Percentiles rank a stretch among this genome's conserved stretches.
Evolutionary conservation across 2,797 vertebrate genomes (phyloP).

Genomic region (Brachyalestes nurse): DNA sequence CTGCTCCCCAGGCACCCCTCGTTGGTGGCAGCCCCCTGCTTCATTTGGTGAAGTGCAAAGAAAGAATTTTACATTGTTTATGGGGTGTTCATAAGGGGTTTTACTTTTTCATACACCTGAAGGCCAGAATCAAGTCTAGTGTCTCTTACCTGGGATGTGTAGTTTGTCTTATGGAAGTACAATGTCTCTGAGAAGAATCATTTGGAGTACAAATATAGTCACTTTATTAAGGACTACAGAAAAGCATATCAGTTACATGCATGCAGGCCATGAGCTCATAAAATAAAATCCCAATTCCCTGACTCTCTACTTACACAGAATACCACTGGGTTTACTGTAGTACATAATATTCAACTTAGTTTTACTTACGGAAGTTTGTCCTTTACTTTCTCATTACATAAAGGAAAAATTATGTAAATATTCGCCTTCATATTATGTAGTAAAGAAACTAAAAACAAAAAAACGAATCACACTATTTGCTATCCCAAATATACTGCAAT

Average conservation of each 20-base stretch:
- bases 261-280: slow-evolving; percentile 77
- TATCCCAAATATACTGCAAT: neutral
- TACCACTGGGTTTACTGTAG: slow-evolving; percentile 40
- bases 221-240: slow-evolving; percentile 86
- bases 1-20: too few relatives aligned
- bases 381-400: slow-evolving; percentile 21
- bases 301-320: slow-evolving; percentile 60
- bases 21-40: too few relatives aligned
- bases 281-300: slow-evolving; percentile 66
- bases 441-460: neutral
- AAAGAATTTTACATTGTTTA: too few relatives aligned
- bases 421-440: slow-evolving; percentile 38
- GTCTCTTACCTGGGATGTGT: too few relatives aligned
- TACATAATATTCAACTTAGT: slow-evolving; percentile 20
- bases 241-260: slow-evolving; percentile 79
- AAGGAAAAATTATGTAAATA: slow-evolving; percentile 49
- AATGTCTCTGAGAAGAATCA: slow-evolving; percentile 26
- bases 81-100: neutral
- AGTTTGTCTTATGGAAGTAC: slow-evolving; percentile 8
- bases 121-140: neutral
- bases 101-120: too few relatives aligned
- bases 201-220: slow-evolving; percentile 80
- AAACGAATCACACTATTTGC: neutral
- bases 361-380: slow-evolving; percentile 21
- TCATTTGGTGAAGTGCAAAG: too few relatives aligned